Conservation (phyloP, 2,888 invertebrate genomes). For the Cremastinae sp. region DNA sequence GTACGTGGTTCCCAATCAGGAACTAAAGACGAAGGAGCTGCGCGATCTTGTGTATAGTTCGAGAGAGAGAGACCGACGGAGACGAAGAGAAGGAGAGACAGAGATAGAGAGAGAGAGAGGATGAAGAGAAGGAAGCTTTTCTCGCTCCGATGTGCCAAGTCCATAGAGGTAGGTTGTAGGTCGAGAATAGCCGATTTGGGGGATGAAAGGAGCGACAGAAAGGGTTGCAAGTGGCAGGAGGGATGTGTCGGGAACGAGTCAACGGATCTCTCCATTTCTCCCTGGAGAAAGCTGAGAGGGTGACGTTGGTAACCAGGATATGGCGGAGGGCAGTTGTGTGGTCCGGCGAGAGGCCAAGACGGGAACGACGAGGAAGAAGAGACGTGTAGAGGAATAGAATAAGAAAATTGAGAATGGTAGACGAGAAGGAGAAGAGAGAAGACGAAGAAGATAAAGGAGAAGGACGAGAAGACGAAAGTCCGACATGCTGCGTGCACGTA, state of each 20-base stretch:
- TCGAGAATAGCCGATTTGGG: conserved; percentile 24
- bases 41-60: conserved; percentile 36
- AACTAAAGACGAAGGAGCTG: conserved; percentile 44
- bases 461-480: conserved; percentile 34
- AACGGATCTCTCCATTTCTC: conserved; percentile 22
- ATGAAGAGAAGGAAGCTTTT: not conserved
- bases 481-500: not conserved
- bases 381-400: not conserved
- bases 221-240: conserved; percentile 52
- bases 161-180: conserved; percentile 10
- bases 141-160: conserved; percentile 17
- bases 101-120: conserved; percentile 46
- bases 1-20: conserved; percentile 43
- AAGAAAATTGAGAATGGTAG: conserved; percentile 33
- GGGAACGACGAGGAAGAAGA: conserved; percentile 28
- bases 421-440: conserved; percentile 59
- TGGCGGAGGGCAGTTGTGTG: not conserved
- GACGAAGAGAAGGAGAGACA: conserved; percentile 49
- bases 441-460: too few species aligned
- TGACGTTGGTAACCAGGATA: conserved; percentile 34
- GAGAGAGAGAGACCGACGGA: conserved; percentile 53
- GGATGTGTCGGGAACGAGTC: conserved; percentile 40
- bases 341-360: conserved; percentile 56
- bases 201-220: conserved; percentile 41
- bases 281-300: conserved; percentile 30